Evolutionary conservation across 2,113 vertebrate species (phyloP).

Genomic region (Oncorhynchus tshawytscha): DNA sequence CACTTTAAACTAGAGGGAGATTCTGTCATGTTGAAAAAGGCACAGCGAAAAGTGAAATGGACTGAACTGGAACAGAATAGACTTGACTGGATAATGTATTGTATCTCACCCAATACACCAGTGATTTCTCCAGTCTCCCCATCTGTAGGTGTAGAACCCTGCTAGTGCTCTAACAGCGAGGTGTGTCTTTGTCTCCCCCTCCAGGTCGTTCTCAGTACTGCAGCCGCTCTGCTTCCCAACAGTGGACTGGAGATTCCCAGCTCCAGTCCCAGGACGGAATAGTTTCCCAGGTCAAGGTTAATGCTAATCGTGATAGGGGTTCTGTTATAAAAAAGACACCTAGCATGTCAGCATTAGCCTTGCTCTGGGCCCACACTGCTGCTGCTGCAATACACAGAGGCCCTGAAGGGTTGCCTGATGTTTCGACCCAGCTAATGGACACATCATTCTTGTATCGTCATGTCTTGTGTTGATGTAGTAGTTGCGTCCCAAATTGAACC

Average conservation of each 20-base stretch:
- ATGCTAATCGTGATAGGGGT: conserved; percentile 88
- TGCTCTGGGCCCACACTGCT: conserved; percentile 47
- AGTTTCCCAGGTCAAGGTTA: conserved; percentile 69
- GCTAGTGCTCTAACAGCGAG: neutral
- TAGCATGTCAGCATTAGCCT: conserved; percentile 80
- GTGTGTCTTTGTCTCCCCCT: conserved; percentile 44
- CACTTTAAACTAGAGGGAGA: no score
- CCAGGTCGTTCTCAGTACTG: conserved; percentile 32
- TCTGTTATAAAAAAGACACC: conserved; percentile 60
- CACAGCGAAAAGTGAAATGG: no score
- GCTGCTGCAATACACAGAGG: neutral
- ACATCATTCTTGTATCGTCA: neutral
- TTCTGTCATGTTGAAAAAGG: no score
- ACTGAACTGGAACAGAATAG: no score
- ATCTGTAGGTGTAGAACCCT: neutral
- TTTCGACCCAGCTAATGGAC: neutral
- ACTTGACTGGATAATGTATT: no score
- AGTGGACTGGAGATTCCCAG: no score
- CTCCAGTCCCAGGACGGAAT: neutral
- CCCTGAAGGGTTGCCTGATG: no score
- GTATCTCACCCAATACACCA: no score
- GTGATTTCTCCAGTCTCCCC: neutral
- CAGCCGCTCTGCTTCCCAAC: neutral
- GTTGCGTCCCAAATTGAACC: no score
- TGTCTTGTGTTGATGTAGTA: no score